Evolutionary conservation across 2,797 vertebrate species (phyloP), one percentile per base, ranked within the genome.

Genomic region (Acrossocheilus fasciatus): DNA sequence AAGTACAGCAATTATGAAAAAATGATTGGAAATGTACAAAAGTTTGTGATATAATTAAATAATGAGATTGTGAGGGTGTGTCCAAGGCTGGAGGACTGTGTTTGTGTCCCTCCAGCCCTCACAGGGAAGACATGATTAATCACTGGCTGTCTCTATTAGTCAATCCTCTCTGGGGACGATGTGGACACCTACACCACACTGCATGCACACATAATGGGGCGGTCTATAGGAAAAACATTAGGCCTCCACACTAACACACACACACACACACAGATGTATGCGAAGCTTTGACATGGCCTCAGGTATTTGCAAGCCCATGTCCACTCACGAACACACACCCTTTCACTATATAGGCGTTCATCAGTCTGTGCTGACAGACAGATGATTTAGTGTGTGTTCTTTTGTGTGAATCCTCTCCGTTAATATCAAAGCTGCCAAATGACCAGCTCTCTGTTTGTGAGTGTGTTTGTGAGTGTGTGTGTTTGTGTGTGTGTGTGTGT

Each of bases 181-280:
- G 83, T 89, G 87, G 87, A 85, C 90, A 88, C 80, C 82, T 83
- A 74, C 69, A 88, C 72, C 64, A 76, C 74, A 69, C 89, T 81
- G 80, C 86, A 82, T 75, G 77, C 89, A 88, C 77, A 88, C 84
- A 88, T 82, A 90, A 90, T 90, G 78, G 84, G 68, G 77, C 62
- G 86, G 90, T 91, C 88, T 90, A 89, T 91, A 89, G 81, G 89
- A 90, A 90, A 91, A 88, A 84, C 89, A 90, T 91, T 89, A 90
- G 75, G n/a, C 45, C 76, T 54, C 69, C 73, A 83, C 59, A 41
- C 64, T 43, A 86, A 88, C 86, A 84, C 80, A 87, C 52, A 87
- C 70, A 85, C 43, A 87, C 18, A 36, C 70, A 85, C 43, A 87
- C 18, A 36, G 23, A 57, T 72, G 30, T 50, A 73, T 80, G 20